Base-by-base conservation (phyloP, 2,888 invertebrate species). In the Rugalucina vietnamica region DNA sequence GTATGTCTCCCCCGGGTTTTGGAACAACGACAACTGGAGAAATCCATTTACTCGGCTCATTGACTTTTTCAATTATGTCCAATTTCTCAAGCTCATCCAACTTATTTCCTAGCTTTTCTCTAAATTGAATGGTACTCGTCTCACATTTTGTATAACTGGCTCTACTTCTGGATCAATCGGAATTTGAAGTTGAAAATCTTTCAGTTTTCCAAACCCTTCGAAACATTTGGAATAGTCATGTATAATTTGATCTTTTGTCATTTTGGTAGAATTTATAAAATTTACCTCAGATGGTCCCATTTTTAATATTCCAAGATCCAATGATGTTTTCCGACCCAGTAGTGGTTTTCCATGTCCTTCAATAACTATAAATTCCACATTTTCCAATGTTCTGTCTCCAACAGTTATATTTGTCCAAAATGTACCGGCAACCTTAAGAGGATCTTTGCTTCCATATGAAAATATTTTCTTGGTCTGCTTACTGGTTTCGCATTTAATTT, bases 1-100 rank as follows among this genome's bases (percentile, higher is more conserved):
- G 24, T 14, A 84, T 80, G 27, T 85, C 82, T n/a, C n/a, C n/a
- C n/a, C n/a, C n/a, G 18, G 43, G 10, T n/a, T 84, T 86, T 32
- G 82, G 80, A 14, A 80, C 73, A 34, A 76, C 39, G 0, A 86
- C 84, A 24, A 86, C 27, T 24, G 80, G 80, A 8, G 74, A 79
- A 18, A 84, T 74, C 76, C 79, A 84, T 12, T 18, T 18, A 65
- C 74, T 71, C n/a, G 82, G 80, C 14, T 71, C 79, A 18, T 79
- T 34, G 1, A 81, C 79, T 29, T 65, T 70, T 60, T 80, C 86
- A 27, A 82, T 86, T 27, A 84, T 80, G 34, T 77, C 79, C 5
- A 43, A 12, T 32, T 34, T 27, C 36, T 76, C 78, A 10, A 82
- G 72, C 36, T 82, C 70, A 29, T 69, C 0, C 1, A 85, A 24